Evolutionary conservation across 30 jellyfish, hydroid and myxozoan species (phyloP).

Genomic region (Hydractinia echinata): DNA sequence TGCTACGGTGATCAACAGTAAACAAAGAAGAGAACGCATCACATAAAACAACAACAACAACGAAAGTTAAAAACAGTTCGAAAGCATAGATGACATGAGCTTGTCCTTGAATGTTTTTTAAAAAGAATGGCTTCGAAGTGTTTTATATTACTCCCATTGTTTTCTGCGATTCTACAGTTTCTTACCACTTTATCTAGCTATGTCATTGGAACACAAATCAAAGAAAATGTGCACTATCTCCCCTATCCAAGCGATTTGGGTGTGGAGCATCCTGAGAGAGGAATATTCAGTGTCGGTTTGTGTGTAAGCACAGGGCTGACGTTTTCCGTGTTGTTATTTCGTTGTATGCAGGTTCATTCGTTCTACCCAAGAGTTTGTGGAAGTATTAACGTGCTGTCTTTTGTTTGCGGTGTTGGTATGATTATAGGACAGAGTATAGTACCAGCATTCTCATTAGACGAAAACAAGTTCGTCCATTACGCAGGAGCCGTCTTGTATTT

Average conservation of each 20-base stretch:
- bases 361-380: constrained; percentile 21
- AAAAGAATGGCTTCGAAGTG: neutral
- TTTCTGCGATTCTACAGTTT: neutral
- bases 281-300: constrained; percentile 26
- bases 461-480: constrained; percentile 7
- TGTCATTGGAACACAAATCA: neutral
- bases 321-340: constrained; percentile 25
- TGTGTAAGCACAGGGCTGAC: constrained; percentile 12
- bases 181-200: constrained; percentile 30
- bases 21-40: too few species aligned
- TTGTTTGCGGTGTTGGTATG: constrained; percentile 27
- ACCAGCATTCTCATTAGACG: constrained; percentile 16
- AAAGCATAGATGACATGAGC: too few species aligned
- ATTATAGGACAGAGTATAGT: constrained; percentile 14
- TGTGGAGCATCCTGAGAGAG: constrained; percentile 31
- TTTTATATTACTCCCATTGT: neutral
- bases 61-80: too few species aligned
- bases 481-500: constrained; percentile 14
- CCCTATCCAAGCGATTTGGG: constrained; percentile 38
- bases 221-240: constrained; percentile 1
- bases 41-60: too few species aligned
- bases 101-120: too few species aligned
- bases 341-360: constrained; percentile 28
- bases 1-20: too few species aligned
- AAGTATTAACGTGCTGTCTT: constrained; percentile 10